A percentile compares a stretch with the other conserved stretches of the same genome.
Evolutionary conservation across 1,140 invertebrate genomes (phyloP).

Genomic region (Bombyx mori): ASM3026992v2 NC_085124.1:6994001-6994500

Average conservation of each 20-base stretch:
- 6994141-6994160: too few species aligned
- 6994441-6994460: too few species aligned
- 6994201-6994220: background rate
- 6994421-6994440: too few species aligned
- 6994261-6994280: background rate
- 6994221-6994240: background rate
- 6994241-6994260: background rate
- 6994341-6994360: too few species aligned
- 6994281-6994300: background rate
- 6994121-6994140: background rate
- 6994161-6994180: too few species aligned
- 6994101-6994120: conserved; percentile 9
- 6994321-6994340: background rate
- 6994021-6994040: conserved; percentile 60
- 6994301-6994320: too few species aligned
- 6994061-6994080: conserved; percentile 42
- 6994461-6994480: too few species aligned
- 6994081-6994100: conserved; percentile 47
- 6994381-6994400: background rate
- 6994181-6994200: too few species aligned
- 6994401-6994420: background rate
- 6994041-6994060: conserved; percentile 49
- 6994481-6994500: too few species aligned
- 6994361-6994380: too few species aligned
- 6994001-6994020: conserved; percentile 52